phyloP scores from a whole-genome alignment of 1,140 invertebrate genomes.

The Brachionus asplanchnoidis region DNA sequence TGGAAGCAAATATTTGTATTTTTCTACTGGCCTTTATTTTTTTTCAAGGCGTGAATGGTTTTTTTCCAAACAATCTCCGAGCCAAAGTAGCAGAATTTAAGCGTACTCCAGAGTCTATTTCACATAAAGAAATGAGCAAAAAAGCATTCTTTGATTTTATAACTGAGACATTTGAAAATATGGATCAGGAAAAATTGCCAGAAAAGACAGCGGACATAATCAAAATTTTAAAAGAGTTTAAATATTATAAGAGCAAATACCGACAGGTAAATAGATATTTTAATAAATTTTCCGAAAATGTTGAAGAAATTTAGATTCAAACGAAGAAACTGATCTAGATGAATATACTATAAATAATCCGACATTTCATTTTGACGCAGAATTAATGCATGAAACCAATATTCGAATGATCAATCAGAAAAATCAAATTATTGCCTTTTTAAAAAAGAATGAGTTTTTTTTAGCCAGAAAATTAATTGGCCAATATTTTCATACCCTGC shows the following conservation, averaged over 20 bases:
- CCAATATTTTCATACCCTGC: conserved; percentile 7
- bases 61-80: too few relatives aligned
- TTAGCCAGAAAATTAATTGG: neutral
- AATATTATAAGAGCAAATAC: neutral
- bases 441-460: neutral
- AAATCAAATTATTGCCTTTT: neutral
- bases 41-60: too few relatives aligned
- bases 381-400: neutral
- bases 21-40: too few relatives aligned
- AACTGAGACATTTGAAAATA: neutral
- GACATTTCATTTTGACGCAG: conserved; percentile 17
- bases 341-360: neutral
- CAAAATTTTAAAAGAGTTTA: neutral
- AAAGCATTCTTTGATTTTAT: neutral
- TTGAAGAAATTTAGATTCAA: neutral
- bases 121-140: neutral
- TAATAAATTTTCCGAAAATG: neutral
- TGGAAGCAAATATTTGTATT: too few relatives aligned
- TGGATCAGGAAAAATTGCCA: neutral
- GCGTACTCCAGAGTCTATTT: too few relatives aligned
- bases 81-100: too few relatives aligned
- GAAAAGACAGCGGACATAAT: neutral
- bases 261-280: neutral
- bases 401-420: neutral
- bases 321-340: neutral